A percentile compares a stretch with the other conserved stretches of the same genome.
phyloP scores from a whole-genome alignment of 2,888 invertebrate species.

The Pinctada fucata region DNA sequence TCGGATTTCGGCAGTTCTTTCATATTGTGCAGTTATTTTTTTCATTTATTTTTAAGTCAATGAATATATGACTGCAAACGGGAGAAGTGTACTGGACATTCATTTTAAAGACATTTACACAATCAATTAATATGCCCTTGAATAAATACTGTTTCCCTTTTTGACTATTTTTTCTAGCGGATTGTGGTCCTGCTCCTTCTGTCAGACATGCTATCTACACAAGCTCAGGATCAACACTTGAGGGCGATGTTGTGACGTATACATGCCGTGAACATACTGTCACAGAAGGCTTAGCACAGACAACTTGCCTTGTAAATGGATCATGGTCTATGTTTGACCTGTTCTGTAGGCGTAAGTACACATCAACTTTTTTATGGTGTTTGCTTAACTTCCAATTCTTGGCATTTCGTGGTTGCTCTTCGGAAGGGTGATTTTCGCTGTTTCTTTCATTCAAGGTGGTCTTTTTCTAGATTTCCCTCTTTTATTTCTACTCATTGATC shows the following conservation, averaged over 20 bases:
- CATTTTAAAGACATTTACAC: too few species aligned
- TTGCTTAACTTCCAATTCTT: too few species aligned
- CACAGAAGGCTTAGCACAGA: constrained; percentile 4
- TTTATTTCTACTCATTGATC: too few species aligned
- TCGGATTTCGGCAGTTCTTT: too few species aligned
- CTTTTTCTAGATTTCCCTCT: too few species aligned
- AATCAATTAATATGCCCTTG: neutral
- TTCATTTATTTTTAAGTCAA: too few species aligned
- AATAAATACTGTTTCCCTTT: neutral
- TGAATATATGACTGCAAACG: too few species aligned
- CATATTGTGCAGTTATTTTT: too few species aligned
- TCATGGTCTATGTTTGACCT: neutral
- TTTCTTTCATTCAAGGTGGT: too few species aligned
- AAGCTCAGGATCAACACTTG: constrained; percentile 5
- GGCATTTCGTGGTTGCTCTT: too few species aligned
- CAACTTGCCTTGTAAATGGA: neutral
- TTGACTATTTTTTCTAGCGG: neutral
- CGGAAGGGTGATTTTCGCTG: too few species aligned
- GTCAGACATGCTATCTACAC: neutral
- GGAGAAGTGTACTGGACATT: too few species aligned
- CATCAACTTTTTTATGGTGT: neutral
- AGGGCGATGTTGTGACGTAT: constrained; percentile 30
- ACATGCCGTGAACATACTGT: constrained; percentile 30
- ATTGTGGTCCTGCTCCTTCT: constrained; percentile 5
- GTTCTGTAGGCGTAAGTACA: constrained; percentile 10